Percentiles rank a stretch among this genome's conserved stretches.
Evolutionary conservation across 2,888 invertebrate species (phyloP).

Genomic region (Drosophila algonquin): DNA sequence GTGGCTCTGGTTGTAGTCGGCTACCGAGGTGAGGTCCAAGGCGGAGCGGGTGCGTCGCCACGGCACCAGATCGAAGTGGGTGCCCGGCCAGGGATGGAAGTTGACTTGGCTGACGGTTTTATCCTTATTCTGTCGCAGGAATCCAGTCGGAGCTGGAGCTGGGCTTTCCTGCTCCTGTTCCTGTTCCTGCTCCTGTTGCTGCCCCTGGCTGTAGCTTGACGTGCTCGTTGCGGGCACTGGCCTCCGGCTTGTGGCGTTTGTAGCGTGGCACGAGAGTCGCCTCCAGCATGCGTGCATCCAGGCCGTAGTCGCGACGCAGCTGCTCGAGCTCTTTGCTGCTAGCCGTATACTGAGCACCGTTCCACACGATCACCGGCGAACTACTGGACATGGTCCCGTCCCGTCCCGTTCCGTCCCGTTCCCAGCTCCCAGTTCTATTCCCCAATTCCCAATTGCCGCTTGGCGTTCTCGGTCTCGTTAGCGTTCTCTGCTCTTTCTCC

Average conservation of each 20-base stretch:
- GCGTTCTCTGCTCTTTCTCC: constrained; percentile 17
- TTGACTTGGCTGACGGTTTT: constrained; percentile 70
- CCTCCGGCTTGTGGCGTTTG: constrained; percentile 69
- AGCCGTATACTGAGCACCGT: constrained; percentile 80
- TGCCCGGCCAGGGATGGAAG: constrained; percentile 81
- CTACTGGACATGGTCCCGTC: constrained; percentile 35
- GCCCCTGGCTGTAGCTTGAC: constrained; percentile 40
- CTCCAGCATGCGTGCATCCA: constrained; percentile 79
- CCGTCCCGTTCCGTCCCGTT: constrained; percentile 1
- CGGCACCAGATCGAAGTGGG: constrained; percentile 83
- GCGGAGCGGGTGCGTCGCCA: constrained; percentile 81
- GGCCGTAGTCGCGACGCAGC: constrained; percentile 75
- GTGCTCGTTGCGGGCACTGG: constrained; percentile 77
- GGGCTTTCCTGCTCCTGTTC: neutral
- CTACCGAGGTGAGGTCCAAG: constrained; percentile 71
- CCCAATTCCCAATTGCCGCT: neutral
- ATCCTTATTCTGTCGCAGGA: constrained; percentile 73
- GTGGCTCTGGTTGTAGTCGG: constrained; percentile 62
- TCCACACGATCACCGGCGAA: constrained; percentile 77
- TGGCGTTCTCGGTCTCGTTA: constrained; percentile 7
- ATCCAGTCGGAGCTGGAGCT: constrained; percentile 79
- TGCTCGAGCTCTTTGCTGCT: constrained; percentile 78
- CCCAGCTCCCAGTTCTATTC: constrained; percentile 5
- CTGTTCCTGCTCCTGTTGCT: constrained; percentile 12
- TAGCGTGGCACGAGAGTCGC: constrained; percentile 77